Percentiles rank a stretch among this genome's conserved stretches.
phyloP scores from a whole-genome alignment of 2,888 invertebrate genomes.

The Lottia scabra region DNA sequence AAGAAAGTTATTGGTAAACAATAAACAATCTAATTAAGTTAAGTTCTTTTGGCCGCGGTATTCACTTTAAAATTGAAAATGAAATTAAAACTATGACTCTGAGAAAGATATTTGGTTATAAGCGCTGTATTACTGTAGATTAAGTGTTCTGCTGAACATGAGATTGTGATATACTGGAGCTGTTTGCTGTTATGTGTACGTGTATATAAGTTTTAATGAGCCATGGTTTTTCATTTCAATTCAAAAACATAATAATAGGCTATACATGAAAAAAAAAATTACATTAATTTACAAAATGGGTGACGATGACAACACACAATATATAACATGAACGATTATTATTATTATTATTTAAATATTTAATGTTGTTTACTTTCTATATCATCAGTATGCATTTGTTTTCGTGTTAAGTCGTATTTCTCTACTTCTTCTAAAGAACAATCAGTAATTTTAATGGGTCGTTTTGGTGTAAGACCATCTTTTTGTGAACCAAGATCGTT shows the following conservation, averaged over 20 bases:
- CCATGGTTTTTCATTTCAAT: no score
- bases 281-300: no score
- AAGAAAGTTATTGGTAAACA: no score
- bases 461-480: constrained; percentile 55
- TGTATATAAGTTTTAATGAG: background rate
- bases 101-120: no score
- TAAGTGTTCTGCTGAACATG: no score
- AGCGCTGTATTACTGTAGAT: no score
- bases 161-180: background rate
- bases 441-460: constrained; percentile 57
- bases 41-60: constrained; percentile 1
- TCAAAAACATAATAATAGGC: no score
- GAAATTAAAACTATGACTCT: no score
- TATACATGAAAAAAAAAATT: no score
- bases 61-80: background rate
- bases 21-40: background rate
- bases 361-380: constrained; percentile 33
- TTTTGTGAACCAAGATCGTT: constrained; percentile 37
- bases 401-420: constrained; percentile 57
- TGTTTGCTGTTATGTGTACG: background rate
- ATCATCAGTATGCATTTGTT: constrained; percentile 46
- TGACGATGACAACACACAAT: background rate
- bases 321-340: constrained; percentile 5
- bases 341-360: background rate
- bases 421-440: constrained; percentile 54